Evolutionary conservation across 2,797 vertebrate species (phyloP).

Genomic region (Lepilemur ruficaudatus): DNA sequence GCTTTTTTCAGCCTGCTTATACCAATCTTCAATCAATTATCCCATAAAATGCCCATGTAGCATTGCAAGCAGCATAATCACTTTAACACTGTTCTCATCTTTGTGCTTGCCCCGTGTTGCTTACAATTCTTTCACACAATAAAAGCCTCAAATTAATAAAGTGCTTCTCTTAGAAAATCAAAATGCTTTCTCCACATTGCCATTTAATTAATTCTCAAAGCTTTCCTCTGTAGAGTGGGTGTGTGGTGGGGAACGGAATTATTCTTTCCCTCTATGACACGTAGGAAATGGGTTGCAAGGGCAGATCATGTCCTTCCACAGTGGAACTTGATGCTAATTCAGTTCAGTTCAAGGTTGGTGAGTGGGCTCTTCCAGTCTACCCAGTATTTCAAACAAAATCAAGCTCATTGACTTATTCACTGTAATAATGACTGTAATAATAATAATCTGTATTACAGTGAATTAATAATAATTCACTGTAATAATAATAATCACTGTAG

Average conservation of each 20-base stretch:
- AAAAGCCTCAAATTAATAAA: constrained; percentile 52
- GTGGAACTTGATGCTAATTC: neutral
- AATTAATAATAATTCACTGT: too few species aligned
- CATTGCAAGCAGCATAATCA: neutral
- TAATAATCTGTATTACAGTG: too few species aligned
- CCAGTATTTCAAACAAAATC: neutral
- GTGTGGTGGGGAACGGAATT: neutral
- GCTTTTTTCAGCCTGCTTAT: neutral
- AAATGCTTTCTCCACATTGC: neutral
- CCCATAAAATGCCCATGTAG: neutral
- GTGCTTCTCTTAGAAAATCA: constrained; percentile 39
- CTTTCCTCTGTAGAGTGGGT: neutral
- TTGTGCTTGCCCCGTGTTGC: neutral
- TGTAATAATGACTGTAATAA: too few species aligned
- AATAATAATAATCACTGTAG: too few species aligned
- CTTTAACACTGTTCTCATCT: neutral
- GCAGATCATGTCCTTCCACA: neutral
- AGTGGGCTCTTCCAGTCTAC: neutral
- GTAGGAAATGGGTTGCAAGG: neutral
- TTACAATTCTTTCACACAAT: constrained; percentile 26
- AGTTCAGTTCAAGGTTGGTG: neutral
- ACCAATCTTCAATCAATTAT: constrained; percentile 35
- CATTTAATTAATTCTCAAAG: constrained; percentile 49
- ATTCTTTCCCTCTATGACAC: neutral
- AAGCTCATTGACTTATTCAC: neutral